A percentile compares a stretch with the other conserved stretches of the same genome.
These are phyloP conservation scores for Luscinia megarhynchos DNA, from an alignment of 2,797 vertebrate genomes.

Conservation along the genomic window DNA sequence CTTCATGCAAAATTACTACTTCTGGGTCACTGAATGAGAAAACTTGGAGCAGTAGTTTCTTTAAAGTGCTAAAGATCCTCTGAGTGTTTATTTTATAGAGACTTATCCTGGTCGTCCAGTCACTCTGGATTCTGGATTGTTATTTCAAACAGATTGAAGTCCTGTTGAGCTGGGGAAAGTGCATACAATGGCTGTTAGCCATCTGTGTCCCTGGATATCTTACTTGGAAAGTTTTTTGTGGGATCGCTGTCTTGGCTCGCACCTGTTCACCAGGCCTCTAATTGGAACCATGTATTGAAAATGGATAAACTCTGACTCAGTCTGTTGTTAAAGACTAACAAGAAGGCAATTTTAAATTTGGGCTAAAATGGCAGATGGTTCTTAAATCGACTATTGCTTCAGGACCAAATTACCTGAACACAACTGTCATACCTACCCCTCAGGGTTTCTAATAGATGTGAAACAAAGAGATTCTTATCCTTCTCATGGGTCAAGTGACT, in stretches of 20 bases:
- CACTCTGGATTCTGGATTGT: neutral
- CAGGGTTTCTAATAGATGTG: neutral
- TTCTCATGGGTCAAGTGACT: neutral
- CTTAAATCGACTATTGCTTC: neutral
- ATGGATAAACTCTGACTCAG: neutral
- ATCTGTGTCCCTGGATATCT: neutral
- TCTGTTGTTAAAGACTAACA: neutral
- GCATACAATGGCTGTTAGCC: neutral
- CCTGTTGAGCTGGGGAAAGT: neutral
- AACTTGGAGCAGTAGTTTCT: neutral
- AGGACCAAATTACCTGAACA: neutral
- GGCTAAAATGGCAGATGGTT: neutral
- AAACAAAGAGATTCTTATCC: neutral
- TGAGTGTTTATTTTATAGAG: neutral
- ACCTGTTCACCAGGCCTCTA: neutral
- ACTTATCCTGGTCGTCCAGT: neutral
- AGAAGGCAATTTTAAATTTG: neutral
- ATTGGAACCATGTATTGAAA: neutral
- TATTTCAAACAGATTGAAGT: neutral
- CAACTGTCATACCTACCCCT: neutral
- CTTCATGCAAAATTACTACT: neutral
- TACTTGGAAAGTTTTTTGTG: neutral
- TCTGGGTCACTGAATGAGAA: neutral
- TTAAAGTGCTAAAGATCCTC: neutral
- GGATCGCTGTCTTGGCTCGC: neutral